Percentiles rank a stretch among this genome's conserved stretches.
Conservation (phyloP, 2,888 invertebrate genomes). For the Julus scandinavius region DNA sequence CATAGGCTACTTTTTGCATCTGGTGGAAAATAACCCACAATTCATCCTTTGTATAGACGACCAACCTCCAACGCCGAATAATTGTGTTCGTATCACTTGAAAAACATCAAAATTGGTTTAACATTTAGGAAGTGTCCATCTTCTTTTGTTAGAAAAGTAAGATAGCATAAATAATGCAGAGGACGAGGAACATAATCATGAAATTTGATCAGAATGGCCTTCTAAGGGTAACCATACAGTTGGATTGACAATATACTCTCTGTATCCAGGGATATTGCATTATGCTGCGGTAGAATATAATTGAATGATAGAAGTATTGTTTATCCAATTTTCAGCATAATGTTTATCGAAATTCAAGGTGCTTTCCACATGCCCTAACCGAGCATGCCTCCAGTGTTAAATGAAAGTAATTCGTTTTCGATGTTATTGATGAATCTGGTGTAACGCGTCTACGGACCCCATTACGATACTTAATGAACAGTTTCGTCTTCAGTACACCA, state of each 20-base stretch:
- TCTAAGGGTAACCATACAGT: not conserved
- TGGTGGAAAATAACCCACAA: not conserved
- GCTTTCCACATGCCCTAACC: not conserved
- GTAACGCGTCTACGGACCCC: not conserved
- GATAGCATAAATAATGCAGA: not conserved
- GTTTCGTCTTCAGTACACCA: slow-evolving; percentile 12
- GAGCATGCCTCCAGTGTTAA: slow-evolving; percentile 8
- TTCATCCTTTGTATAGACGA: not conserved
- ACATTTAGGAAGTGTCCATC: not conserved
- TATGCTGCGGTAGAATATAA: not conserved
- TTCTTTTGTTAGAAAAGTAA: not conserved
- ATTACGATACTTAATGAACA: slow-evolving; percentile 29
- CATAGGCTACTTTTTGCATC: not conserved
- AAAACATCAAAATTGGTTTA: not conserved
- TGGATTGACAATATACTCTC: not conserved
- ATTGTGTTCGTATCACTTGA: not conserved
- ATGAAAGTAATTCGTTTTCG: slow-evolving; percentile 6
- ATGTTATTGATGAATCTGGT: not conserved
- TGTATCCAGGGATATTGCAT: not conserved
- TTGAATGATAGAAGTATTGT: too few species aligned
- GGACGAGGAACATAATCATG: not conserved
- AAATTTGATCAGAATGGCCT: not conserved
- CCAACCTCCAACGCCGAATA: not conserved
- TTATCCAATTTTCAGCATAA: not conserved
- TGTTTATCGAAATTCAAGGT: not conserved